Percentiles rank a stretch among this genome's conserved stretches.
Conservation (phyloP, 2,888 invertebrate genomes). For the Euspilapteryx auroguttella region DNA sequence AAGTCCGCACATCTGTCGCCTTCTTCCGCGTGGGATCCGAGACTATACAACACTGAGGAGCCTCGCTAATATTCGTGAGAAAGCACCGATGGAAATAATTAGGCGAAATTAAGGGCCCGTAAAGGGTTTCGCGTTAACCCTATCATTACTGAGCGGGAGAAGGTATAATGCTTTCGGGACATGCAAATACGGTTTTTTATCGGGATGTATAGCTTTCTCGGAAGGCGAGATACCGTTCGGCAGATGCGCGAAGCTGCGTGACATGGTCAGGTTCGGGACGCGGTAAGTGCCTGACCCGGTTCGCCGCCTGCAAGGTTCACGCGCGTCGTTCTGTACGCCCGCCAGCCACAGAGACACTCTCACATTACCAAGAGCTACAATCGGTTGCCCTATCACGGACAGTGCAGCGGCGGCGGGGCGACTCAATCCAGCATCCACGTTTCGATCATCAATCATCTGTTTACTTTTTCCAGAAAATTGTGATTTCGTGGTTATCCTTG, state of each 20-base stretch:
- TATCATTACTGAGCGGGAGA: conserved; percentile 37
- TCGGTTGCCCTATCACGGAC: no score
- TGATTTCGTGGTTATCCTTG: conserved; percentile 31
- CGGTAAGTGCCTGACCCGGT: no score
- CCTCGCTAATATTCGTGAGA: conserved; percentile 59
- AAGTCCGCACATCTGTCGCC: neutral
- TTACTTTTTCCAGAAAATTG: conserved; percentile 38
- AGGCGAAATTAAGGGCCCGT: conserved; percentile 44
- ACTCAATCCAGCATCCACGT: no score
- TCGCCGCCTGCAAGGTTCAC: conserved; percentile 20
- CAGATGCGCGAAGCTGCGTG: conserved; percentile 46
- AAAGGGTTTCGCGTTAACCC: conserved; percentile 45
- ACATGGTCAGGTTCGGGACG: conserved; percentile 59
- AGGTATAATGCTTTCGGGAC: conserved; percentile 49
- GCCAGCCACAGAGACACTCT: no score
- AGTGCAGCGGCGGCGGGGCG: no score
- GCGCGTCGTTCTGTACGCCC: no score
- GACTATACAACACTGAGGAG: conserved; percentile 25
- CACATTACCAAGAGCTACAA: no score
- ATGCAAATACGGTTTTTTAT: conserved; percentile 53
- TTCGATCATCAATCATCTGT: no score
- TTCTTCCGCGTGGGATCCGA: conserved; percentile 34
- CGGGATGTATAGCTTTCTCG: conserved; percentile 46
- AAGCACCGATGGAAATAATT: conserved; percentile 42
- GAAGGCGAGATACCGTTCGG: conserved; percentile 53